phyloP scores from a whole-genome alignment of 2,113 vertebrate species.

The Oryctolagus cuniculus region DNA sequence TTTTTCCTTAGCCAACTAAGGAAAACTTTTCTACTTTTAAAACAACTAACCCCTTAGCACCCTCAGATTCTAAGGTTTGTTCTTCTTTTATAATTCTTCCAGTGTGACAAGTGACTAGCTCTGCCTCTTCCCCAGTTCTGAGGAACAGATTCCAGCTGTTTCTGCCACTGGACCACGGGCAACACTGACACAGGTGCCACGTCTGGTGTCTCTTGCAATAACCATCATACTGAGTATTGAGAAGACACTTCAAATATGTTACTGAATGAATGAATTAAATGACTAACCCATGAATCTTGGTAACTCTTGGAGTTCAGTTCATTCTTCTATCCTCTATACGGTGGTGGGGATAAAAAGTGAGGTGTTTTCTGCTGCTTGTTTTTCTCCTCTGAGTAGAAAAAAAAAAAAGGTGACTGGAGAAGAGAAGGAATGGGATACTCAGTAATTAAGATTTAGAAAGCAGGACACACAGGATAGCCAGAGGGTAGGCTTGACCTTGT shows the following conservation, averaged over 20 bases:
- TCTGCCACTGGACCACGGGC: not conserved
- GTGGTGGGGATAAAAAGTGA: not conserved
- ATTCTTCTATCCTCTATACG: not conserved
- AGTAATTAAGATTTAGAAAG: not conserved
- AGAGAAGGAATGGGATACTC: not conserved
- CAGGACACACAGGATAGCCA: not conserved
- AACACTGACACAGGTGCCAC: slow-evolving; percentile 24
- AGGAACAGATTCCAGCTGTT: not conserved
- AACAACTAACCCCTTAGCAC: not conserved
- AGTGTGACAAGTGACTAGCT: not conserved
- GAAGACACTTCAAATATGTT: slow-evolving; percentile 15
- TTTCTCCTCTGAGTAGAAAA: slow-evolving; percentile 45
- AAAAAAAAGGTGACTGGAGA: not conserved
- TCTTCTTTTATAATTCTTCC: not conserved
- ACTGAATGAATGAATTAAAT: slow-evolving; percentile 31
- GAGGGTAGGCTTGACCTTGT: not conserved
- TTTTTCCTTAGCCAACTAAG: slow-evolving; percentile 23
- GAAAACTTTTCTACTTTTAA: slow-evolving; percentile 34
- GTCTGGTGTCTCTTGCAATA: slow-evolving; percentile 50
- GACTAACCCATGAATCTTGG: not conserved
- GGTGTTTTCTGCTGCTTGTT: not conserved
- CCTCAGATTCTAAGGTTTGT: not conserved
- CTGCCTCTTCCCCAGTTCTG: not conserved
- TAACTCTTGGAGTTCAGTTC: not conserved
- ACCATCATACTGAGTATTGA: not conserved